Base-by-base conservation (phyloP, 2,888 invertebrate species). In the Acronicta leporina region DNA sequence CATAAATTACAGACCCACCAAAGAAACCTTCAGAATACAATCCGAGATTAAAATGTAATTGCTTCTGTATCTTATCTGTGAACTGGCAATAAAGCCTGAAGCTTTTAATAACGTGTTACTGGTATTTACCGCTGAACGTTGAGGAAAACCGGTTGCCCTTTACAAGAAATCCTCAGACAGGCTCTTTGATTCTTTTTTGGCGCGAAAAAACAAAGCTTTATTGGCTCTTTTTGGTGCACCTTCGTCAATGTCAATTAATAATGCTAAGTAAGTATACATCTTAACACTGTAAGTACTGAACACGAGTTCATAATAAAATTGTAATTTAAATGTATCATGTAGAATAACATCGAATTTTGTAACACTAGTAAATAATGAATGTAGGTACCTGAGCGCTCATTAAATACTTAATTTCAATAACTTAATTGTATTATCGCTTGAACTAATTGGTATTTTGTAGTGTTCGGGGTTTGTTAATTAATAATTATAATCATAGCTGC, bases 221-320 rank as follows among this genome's bases (percentile, higher is more conserved):
- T 79, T 84, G 79, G 77, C 75, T 76, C 68, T 79, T 82, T 69
- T 68, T 65, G 68, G 74, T 70, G 73, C 72, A 89, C 91, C 92
- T 89, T 87, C 89, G 87, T 91, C 92, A 91, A 80, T 89, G 92
- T 92, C 92, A 91, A 91, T 91, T 91, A 91, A 81, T 77, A 76
- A 77, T 76, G 73, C 62, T 73, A 81, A 80, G 77, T 79, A 38
- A 0, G 13, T 13, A 35, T 35, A 72, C 56, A 60, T 72, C 72
- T 64, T 63, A 56, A 67, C 67, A 62, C 49, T 46, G 46, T 25
- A 58, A 49, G 45, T 71, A 76, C 66, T 63, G 40, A 74, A 62
- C 43, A 51, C 47, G 53, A 49, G 30, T 57, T 30, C 41, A 62
- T 55, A 62, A 61, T 52, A 42, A 16, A 52, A n/a, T n/a, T n/a